Evolutionary conservation across 2,888 invertebrate genomes (phyloP), one percentile per base, ranked within the genome.

Genomic region (Prenolepis imparis): DNA sequence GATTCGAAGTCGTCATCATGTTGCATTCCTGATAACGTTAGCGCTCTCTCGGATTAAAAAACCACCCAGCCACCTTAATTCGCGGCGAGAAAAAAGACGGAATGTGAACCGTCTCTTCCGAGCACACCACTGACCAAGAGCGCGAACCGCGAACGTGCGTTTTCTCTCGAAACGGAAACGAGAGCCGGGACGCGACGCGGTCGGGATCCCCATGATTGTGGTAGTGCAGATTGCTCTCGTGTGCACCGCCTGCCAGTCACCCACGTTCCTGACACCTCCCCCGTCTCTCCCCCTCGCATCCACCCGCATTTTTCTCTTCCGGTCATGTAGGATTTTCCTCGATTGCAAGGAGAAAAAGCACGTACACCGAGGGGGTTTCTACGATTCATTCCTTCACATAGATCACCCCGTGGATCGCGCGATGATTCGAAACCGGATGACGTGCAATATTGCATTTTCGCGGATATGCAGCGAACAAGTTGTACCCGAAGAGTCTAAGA

Each of bases 161-260:
- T 82, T 66, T 57, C 82, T 41, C 75, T 44, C 55, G 48, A 36
- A 36, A 57, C 57, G 82, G 66, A 74, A 82, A 74, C 73, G 74
- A 74, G 66, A 82, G 66, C 44, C 66, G 44, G 41, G 72, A 82
- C 18, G n/a, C 55, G 74, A 36, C 66, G 82, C 75, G 75, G 74
- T 70, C 39, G 73, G 24, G 18, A 8, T 6, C 32, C 39, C 24
- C 48, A 48, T 75, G 64, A 73, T 67, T 75, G 66, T 82, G 64
- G 81, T 68, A 36, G 74, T 75, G 59, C 82, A 61, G 44, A 75
- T 75, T 68, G 67, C 61, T 77, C 77, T 75, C 67, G 68, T 77
- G 75, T 70, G 83, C 83, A 83, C 52, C 39, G 83, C 41, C 59
- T 74, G 81, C 81, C 84, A 84, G 72, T 81, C 84, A 81, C 73